A percentile compares a stretch with the other conserved stretches of the same genome.
Conservation (phyloP, 1,140 invertebrate genomes). For the Drosophila leontia region DNA sequence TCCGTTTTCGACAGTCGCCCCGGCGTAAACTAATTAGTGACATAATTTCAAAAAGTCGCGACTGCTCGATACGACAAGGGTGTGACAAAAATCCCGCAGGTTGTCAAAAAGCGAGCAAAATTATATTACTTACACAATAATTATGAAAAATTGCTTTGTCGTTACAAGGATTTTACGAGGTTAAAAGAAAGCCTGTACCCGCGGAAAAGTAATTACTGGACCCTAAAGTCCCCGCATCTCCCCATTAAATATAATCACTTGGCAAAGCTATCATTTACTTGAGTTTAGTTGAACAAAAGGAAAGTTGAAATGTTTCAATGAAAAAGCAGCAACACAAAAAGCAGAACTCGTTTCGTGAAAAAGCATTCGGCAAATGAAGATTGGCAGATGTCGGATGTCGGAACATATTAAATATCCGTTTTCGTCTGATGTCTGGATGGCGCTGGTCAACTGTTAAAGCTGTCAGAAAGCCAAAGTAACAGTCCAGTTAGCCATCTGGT, state of each 20-base stretch:
- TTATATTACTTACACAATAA: conserved; percentile 74
- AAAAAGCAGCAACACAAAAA: neutral
- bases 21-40: conserved; percentile 77
- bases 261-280: conserved; percentile 6
- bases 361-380: conserved; percentile 18
- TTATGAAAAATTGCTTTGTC: conserved; percentile 69
- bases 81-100: conserved; percentile 64
- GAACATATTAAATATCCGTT: conserved; percentile 30
- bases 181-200: conserved; percentile 5
- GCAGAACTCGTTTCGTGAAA: conserved; percentile 4
- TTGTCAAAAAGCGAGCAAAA: conserved; percentile 30
- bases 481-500: conserved; percentile 24
- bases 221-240: neutral
- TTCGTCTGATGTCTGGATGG: conserved; percentile 11
- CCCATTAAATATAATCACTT: neutral
- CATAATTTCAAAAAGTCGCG: conserved; percentile 71
- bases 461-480: neutral
- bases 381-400: conserved; percentile 34
- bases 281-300: conserved; percentile 3
- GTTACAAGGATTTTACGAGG: conserved; percentile 41
- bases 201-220: neutral
- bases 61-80: conserved; percentile 34
- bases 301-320: conserved; percentile 15
- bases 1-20: conserved; percentile 23
- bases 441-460: conserved; percentile 28